A percentile compares a stretch with the other conserved stretches of the same genome.
Conservation (phyloP, 2,113 vertebrate genomes). For the Mormyrus iriodes region DNA sequence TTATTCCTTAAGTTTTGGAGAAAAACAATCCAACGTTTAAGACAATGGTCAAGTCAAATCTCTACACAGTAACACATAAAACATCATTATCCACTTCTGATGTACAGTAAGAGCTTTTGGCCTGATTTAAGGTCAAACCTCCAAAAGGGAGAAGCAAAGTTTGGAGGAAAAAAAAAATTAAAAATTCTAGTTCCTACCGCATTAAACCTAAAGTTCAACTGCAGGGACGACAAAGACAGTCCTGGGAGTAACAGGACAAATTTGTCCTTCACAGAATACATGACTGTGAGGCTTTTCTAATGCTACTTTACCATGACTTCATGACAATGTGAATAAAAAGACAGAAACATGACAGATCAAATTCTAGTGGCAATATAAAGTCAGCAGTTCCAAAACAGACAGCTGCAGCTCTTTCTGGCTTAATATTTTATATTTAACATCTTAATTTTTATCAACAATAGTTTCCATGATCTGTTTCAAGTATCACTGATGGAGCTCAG, state of each 20-base stretch:
- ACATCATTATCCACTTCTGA: not conserved
- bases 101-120: not conserved
- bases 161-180: not conserved
- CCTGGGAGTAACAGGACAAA: not conserved
- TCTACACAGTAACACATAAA: not conserved
- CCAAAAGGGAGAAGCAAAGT: not conserved
- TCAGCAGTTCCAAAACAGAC: not conserved
- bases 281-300: not conserved
- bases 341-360: not conserved
- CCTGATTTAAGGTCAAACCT: not conserved
- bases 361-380: not conserved
- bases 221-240: not conserved
- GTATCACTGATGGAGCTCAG: not conserved
- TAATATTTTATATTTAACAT: not conserved
- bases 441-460: not conserved
- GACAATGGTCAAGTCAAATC: not conserved
- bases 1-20: not conserved
- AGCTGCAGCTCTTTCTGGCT: not conserved
- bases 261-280: not conserved
- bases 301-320: not conserved
- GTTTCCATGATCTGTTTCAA: not conserved
- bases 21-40: not conserved
- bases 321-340: not conserved
- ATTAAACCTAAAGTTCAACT: not conserved
- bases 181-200: not conserved